These are phyloP conservation scores for Scomber colias DNA, from an alignment of 2,113 vertebrate genomes.

Conservation along the genomic window DNA sequence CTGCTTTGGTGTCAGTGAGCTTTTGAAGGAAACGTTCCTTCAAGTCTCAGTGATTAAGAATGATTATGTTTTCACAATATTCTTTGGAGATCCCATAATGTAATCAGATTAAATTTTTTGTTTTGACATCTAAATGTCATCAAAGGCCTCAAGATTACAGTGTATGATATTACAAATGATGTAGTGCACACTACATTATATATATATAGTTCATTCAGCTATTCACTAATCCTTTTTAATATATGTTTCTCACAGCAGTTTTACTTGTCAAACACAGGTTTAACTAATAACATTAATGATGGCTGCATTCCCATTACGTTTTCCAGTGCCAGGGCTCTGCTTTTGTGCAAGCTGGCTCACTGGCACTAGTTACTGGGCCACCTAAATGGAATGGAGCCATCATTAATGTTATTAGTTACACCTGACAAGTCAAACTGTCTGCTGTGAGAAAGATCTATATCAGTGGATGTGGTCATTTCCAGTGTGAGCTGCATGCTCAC, in stretches of 20 bases:
- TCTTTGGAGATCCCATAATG: slow-evolving; percentile 17
- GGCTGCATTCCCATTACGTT: slow-evolving; percentile 43
- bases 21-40: slow-evolving; percentile 49
- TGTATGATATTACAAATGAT: slow-evolving; percentile 12
- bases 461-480: slow-evolving; percentile 47
- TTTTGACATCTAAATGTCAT: slow-evolving; percentile 38
- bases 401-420: slow-evolving; percentile 69
- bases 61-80: slow-evolving; percentile 29
- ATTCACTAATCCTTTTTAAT: slow-evolving; percentile 45
- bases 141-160: slow-evolving; percentile 3
- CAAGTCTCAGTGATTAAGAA: slow-evolving; percentile 29
- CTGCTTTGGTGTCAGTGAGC: slow-evolving; percentile 26
- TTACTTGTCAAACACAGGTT: slow-evolving; percentile 42
- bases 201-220: slow-evolving; percentile 36
- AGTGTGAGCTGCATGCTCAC: slow-evolving; percentile 31
- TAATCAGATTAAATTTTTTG: slow-evolving; percentile 27
- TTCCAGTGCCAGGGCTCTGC: slow-evolving; percentile 46
- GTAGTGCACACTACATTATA: background rate
- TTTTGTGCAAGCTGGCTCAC: slow-evolving; percentile 63
- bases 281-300: slow-evolving; percentile 47
- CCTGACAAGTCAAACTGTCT: slow-evolving; percentile 64
- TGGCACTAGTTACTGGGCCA: slow-evolving; percentile 57
- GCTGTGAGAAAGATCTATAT: slow-evolving; percentile 68
- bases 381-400: slow-evolving; percentile 63
- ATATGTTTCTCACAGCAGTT: slow-evolving; percentile 35